Evolutionary conservation across 2,888 invertebrate species (phyloP).

Genomic region (Hyposoter dolosus): DNA sequence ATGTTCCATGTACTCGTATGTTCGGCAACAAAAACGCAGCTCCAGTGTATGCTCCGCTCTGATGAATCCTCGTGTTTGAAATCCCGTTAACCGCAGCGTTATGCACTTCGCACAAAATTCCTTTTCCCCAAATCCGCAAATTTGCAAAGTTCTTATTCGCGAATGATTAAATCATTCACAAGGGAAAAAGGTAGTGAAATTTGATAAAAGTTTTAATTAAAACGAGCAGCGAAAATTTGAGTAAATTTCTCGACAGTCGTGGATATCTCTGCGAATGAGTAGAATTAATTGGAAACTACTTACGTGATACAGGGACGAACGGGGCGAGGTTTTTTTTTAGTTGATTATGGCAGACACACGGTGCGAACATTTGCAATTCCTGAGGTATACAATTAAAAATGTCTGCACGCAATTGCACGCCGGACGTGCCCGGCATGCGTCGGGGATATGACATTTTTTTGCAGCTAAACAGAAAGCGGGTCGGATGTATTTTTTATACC

Average conservation of each 20-base stretch:
- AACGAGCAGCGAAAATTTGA: background rate
- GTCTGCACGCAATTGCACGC: conserved; percentile 76
- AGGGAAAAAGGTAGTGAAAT: conserved; percentile 6
- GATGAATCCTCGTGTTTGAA: conserved; percentile 13
- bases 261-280: background rate
- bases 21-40: conserved; percentile 3
- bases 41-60: background rate
- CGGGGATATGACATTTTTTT: conserved; percentile 72
- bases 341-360: conserved; percentile 27
- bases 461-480: conserved; percentile 46
- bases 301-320: conserved; percentile 6
- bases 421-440: conserved; percentile 68
- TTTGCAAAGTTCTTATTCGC: conserved; percentile 32
- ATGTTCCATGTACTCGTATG: background rate
- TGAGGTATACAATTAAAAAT: conserved; percentile 72
- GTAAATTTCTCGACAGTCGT: background rate
- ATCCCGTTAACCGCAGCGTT: conserved; percentile 53
- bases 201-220: conserved; percentile 14
- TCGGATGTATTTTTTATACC: conserved; percentile 14
- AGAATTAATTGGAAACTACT: background rate
- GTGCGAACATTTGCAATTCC: conserved; percentile 66
- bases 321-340: conserved; percentile 15
- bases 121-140: conserved; percentile 21
- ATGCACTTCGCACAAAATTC: conserved; percentile 57
- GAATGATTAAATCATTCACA: conserved; percentile 53